Evolutionary conservation across 2,888 invertebrate species (phyloP), one percentile per base, ranked within the genome.

Genomic region (Tubulanus polymorphus): DNA sequence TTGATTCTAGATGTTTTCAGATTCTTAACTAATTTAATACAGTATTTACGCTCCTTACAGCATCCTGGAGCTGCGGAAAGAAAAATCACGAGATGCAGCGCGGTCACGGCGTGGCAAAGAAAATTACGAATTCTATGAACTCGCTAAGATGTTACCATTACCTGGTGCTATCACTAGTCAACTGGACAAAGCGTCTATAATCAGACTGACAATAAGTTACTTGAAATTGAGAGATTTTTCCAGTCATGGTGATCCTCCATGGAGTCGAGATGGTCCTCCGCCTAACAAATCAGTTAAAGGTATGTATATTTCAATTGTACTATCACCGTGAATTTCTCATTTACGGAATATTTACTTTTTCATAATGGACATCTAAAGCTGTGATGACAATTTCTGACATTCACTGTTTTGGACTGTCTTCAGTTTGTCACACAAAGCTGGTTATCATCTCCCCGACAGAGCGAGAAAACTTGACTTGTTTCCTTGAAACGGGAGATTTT

Each of bases 21-120:
- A n/a, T 35, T 35, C 12, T 35, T 12, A 35, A 35, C n/a, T 46
- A 6, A 12, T 47, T 5, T 45, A 37, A 32, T 46, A n/a, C n/a
- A n/a, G n/a, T n/a, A n/a, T n/a, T n/a, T n/a, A n/a, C n/a, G n/a
- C n/a, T 32, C 18, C 35, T 65, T 71, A 35, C 70, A 77, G 77
- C 56, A 74, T 76, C 49, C 61, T 77, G 62, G 77, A 77, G 60
- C 60, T 77, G 27, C 63, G 77, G 29, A 95, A 96, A 84, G 95
- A 96, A 79, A 96, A 95, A 83, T 95, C 95, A 74, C 94, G 96
- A 80, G 95, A 95, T 81, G 95, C 96, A 47, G 96, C 96, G 53
- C 85, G 95, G 65, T 91, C 88, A 63, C 83, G 96, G 68, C 85
- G 96, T 66, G 94, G 95, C 82, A 96, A 91, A 79, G 96, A 97